Base-by-base conservation (phyloP, 2,797 vertebrate species). In the Sphenopsis melanotis region DNA sequence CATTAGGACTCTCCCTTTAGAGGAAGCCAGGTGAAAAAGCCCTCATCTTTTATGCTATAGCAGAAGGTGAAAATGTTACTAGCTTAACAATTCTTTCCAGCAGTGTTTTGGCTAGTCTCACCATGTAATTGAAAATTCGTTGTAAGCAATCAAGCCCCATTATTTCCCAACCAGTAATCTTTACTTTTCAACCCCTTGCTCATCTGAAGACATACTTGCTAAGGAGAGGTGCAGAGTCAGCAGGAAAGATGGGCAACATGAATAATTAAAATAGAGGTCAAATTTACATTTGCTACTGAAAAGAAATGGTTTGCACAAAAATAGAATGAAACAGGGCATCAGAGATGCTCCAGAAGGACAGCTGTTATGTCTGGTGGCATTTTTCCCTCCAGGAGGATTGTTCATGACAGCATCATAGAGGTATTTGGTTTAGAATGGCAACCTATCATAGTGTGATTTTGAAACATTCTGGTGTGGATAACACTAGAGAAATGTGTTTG, bases 181-280 rank as follows among this genome's bases (percentile, higher is more conserved):
- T 89, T 83, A 56, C 23, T 90, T 95, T 86, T 86, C 87, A 89
- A 57, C 34, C 55, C 21, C 87, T 88, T 19, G 12, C 57, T 65
- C 76, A 76, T 72, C 65, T 1, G 0, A 86, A 91, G 69, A 36
- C 18, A 27, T 4, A 39, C 60, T 86, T 68, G 69, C 91, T 86
- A n/a, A 44, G 61, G 29, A 78, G 70, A 90, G 55, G 85, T 83
- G 77, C 76, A 55, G 50, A 94, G 50, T 86, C 83, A 81, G 90
- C 61, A 82, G 64, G 53, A 71, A 66, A 93, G 72, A 77, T 26
- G 69, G 83, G 55, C 65, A 75, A 65, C 16, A 21, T 82, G 42
- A 88, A 95, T 95, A 90, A 93, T 94, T 94, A 65, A 93, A 90
- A 83, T 11, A 61, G 63, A 88, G 59, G 57, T 52, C 65, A 80